A percentile compares a stretch with the other conserved stretches of the same genome.
These are phyloP conservation scores for Ceraclea dissimilis DNA, from an alignment of 2,888 invertebrate species.

Conservation along the genomic window DNA sequence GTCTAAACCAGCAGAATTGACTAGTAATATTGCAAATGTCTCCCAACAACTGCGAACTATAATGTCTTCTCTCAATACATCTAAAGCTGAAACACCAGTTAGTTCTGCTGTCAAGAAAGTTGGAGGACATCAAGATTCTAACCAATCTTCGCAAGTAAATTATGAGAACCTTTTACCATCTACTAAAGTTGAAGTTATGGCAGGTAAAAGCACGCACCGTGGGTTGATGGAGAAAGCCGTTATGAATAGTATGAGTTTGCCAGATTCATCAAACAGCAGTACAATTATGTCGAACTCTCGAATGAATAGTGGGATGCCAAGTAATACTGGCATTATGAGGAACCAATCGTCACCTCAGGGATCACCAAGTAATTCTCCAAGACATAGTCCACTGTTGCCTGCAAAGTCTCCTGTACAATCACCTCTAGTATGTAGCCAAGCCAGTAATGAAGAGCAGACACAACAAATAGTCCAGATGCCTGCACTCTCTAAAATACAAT, in stretches of 20 bases:
- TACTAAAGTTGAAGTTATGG: conserved; percentile 44
- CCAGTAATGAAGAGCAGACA: conserved; percentile 33
- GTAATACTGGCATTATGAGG: conserved; percentile 7
- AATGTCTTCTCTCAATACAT: conserved; percentile 57
- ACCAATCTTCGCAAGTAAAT: conserved; percentile 45
- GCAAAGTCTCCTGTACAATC: conserved; percentile 44
- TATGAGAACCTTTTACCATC: conserved; percentile 46
- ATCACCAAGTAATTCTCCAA: conserved; percentile 44
- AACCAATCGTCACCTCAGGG: conserved; percentile 18
- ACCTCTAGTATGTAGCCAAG: conserved; percentile 36
- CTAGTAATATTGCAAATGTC: conserved; percentile 63
- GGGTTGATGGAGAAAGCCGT: conserved; percentile 27
- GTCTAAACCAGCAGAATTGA: conserved; percentile 63
- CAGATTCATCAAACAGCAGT: conserved; percentile 12
- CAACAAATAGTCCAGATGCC: conserved; percentile 49
- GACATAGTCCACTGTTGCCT: conserved; percentile 33
- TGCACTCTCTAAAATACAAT: conserved; percentile 42
- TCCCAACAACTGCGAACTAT: conserved; percentile 61
- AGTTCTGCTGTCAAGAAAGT: conserved; percentile 40
- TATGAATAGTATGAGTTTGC: conserved; percentile 21
- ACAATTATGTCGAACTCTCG: not conserved
- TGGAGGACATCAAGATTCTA: conserved; percentile 33
- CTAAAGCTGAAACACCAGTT: conserved; percentile 44
- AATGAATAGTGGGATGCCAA: conserved; percentile 4
- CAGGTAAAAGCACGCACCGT: conserved; percentile 28